Conservation (phyloP, 2,797 vertebrate genomes). For the Rhabdophis nuchalis region DNA sequence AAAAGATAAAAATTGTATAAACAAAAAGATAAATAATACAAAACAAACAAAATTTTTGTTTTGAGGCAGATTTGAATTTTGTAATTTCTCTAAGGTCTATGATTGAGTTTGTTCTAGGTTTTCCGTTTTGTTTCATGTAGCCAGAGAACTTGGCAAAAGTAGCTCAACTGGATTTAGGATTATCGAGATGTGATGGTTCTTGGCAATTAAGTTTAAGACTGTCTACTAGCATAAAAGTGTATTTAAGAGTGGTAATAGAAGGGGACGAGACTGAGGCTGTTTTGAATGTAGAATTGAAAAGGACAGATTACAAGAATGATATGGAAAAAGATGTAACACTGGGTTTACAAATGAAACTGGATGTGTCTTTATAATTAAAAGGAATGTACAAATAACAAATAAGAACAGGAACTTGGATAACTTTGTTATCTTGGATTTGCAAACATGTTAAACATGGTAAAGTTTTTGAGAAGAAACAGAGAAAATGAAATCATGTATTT, state of each 20-base stretch:
- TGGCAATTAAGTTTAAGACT: neutral
- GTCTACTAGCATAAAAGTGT: neutral
- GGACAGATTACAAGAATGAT: neutral
- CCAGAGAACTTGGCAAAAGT: too few species aligned
- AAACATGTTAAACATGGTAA: neutral
- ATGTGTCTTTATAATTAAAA: neutral
- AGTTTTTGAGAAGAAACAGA: neutral
- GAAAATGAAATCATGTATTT: neutral
- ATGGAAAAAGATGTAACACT: neutral
- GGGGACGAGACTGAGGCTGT: neutral
- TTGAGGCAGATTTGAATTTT: too few species aligned
- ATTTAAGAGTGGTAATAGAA: neutral
- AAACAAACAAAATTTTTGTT: too few species aligned
- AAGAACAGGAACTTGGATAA: neutral
- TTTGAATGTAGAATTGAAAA: neutral
- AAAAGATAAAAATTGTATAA: too few species aligned
- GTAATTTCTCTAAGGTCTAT: too few species aligned
- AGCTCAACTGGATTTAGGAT: neutral
- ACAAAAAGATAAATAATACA: too few species aligned
- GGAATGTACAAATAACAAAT: neutral
- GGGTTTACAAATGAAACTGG: neutral
- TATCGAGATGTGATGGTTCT: neutral
- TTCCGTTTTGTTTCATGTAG: too few species aligned
- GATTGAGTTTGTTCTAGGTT: too few species aligned
- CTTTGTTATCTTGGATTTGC: neutral